Evolutionary conservation across 2,113 vertebrate genomes (phyloP), one percentile per base, ranked within the genome.

Genomic region (Panthera tigris): DNA sequence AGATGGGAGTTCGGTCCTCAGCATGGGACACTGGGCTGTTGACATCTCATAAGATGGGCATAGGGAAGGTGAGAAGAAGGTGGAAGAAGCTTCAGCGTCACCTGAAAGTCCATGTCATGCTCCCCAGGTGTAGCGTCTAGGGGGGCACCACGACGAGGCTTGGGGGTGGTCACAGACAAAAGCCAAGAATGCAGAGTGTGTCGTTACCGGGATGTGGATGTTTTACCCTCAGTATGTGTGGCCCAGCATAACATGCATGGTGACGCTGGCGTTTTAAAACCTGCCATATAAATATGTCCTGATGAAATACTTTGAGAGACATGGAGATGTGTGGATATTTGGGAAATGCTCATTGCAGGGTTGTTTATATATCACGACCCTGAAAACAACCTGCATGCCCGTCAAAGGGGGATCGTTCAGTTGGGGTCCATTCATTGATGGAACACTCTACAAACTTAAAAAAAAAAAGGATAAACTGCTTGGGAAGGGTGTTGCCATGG

Each of bases 281-380:
- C 45, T 41, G 78, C 31, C 48, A 3, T 4, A 1, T 45, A 55
- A 83, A 21, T 45, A 36, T 65, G 31, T 66, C 45, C 55, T 33
- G 19, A 73, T 61, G 82, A 82, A 87, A 66, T 82, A 3, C n/a
- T 36, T 57, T 18, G 19, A 66, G 36, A 33, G 4, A 2, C 16
- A 0, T 25, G 23, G 71, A 55, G 18, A 27, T 18, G 12, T 4
- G 2, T 18, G 41, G 52, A 13, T 4, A 16, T 33, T 25, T 31
- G 21, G 55, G 76, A 73, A n/a, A 23, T 7, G 76, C 45, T 57
- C 31, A 5, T 12, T 3, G 12, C 7, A 18, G 41, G 29, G 45
- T 33, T 5, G 13, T 55, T 81, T 57, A 0, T 15, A 0, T 33
- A 11, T 23, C 27, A 3, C 0, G 1, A 21, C 33, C 0, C 18